Percentiles rank a stretch among this genome's conserved stretches.
These are phyloP conservation scores for Drosophila malerkotliana DNA, from an alignment of 1,140 invertebrate species.

Conservation along the genomic window DNA sequence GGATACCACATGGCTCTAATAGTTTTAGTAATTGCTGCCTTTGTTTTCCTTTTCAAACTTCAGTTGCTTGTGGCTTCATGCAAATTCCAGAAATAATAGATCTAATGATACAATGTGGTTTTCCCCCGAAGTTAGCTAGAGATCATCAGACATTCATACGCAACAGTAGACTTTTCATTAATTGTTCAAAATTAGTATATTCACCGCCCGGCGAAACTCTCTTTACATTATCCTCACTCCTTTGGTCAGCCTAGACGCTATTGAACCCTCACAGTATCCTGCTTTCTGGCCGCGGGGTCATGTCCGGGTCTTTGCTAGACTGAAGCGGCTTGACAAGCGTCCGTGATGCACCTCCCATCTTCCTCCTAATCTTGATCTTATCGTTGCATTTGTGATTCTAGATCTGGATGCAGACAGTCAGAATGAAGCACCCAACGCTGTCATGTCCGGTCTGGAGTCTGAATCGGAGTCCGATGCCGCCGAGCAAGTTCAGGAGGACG, in stretches of 20 bases:
- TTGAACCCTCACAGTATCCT: slow-evolving; percentile 4
- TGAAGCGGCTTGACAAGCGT: slow-evolving; percentile 23
- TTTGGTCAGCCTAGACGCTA: slow-evolving; percentile 11
- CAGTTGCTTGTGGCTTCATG: too few species aligned
- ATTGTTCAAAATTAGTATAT: slow-evolving; percentile 52
- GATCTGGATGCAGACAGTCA: slow-evolving; percentile 83
- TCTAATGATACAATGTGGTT: too few species aligned
- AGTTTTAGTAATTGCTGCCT: not conserved
- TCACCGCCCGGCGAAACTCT: not conserved
- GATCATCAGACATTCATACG: slow-evolving; percentile 1
- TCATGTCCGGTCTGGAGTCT: slow-evolving; percentile 73
- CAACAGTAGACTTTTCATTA: slow-evolving; percentile 32
- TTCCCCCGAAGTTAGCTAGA: slow-evolving; percentile 5
- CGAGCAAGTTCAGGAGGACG: slow-evolving; percentile 49
- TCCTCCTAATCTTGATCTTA: not conserved
- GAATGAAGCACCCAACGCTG: slow-evolving; percentile 72
- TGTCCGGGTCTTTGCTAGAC: slow-evolving; percentile 3
- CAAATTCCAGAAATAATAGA: too few species aligned
- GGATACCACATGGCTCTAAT: not conserved
- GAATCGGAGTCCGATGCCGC: slow-evolving; percentile 74
- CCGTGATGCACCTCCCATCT: not conserved
- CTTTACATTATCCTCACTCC: not conserved
- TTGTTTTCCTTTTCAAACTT: too few species aligned
- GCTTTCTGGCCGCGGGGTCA: slow-evolving; percentile 1
- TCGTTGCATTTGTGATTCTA: slow-evolving; percentile 33